Evolutionary conservation across 2,888 invertebrate species (phyloP).

Genomic region (Osedax frankpressi): DNA sequence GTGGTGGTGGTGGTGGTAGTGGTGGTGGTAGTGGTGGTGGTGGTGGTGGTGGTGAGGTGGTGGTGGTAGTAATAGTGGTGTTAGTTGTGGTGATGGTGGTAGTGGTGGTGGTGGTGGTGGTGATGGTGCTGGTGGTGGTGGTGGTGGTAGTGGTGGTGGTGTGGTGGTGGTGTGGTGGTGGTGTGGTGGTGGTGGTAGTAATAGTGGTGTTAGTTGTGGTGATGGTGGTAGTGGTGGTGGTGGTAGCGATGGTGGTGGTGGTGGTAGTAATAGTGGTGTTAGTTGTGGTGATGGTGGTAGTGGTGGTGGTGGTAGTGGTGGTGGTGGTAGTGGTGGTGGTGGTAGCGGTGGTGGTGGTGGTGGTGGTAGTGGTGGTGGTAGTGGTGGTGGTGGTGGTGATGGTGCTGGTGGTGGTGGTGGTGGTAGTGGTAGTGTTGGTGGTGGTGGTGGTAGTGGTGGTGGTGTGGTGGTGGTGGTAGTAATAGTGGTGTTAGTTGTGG

Average conservation of each 20-base stretch:
- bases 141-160: neutral
- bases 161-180: neutral
- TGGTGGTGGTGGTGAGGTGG: neutral
- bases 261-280: too few species aligned
- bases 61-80: neutral
- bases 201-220: neutral
- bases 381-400: neutral
- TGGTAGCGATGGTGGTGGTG: neutral
- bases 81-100: neutral
- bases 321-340: neutral
- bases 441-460: neutral
- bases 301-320: neutral
- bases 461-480: neutral
- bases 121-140: neutral
- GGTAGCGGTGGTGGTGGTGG: neutral
- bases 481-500: neutral
- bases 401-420: neutral
- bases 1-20: neutral
- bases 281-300: neutral
- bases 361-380: neutral
- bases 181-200: neutral
- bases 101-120: neutral
- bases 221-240: neutral
- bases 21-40: neutral
- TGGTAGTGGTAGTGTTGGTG: neutral